Conservation (phyloP, 2,888 invertebrate genomes). For the Melipona beecheii region DNA sequence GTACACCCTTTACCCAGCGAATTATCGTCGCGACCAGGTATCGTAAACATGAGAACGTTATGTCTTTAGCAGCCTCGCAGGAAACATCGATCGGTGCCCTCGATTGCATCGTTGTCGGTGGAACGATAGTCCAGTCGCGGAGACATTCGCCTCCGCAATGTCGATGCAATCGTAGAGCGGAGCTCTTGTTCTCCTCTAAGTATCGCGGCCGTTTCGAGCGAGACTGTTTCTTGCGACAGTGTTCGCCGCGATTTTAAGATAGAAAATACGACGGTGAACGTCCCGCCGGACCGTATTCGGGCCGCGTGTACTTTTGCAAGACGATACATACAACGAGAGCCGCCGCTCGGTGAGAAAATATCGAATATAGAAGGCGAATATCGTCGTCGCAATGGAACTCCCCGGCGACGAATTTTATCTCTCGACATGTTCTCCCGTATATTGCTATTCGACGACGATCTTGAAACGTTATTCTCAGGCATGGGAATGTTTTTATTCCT, state of each 20-base stretch:
- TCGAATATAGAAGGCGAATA: background rate
- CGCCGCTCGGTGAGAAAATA: background rate
- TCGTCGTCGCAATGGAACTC: background rate
- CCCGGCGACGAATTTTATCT: background rate
- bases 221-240: conserved; percentile 47
- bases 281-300: conserved; percentile 15
- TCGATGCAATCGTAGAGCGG: conserved; percentile 60
- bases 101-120: conserved; percentile 56
- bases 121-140: conserved; percentile 54
- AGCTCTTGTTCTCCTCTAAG: conserved; percentile 58
- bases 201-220: conserved; percentile 35
- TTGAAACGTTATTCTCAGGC: background rate
- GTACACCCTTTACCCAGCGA: conserved; percentile 55
- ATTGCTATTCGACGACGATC: background rate
- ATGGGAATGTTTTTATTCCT: background rate
- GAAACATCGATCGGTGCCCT: conserved; percentile 65
- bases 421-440: background rate
- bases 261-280: conserved; percentile 47
- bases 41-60: conserved; percentile 67
- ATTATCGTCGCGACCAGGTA: conserved; percentile 57
- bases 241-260: conserved; percentile 49
- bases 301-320: conserved; percentile 6
- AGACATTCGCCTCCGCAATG: conserved; percentile 65
- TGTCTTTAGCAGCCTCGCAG: conserved; percentile 63
- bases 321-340: background rate